These are phyloP conservation scores for Tautogolabrus adspersus DNA, from an alignment of 2,113 vertebrate species.

Conservation along the genomic window DNA sequence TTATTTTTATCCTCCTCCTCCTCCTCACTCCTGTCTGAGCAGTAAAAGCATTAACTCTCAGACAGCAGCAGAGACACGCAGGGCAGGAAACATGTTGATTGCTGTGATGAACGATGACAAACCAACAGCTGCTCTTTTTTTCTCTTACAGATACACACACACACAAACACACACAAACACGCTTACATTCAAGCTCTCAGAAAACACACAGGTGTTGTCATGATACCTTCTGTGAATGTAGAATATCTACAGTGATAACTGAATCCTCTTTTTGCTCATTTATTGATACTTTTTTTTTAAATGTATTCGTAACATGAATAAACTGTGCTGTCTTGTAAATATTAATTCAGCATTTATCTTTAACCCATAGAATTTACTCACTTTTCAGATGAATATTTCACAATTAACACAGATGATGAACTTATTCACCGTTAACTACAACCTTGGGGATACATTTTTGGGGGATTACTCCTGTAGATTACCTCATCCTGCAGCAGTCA, in stretches of 20 bases:
- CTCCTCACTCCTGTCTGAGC: constrained; percentile 32
- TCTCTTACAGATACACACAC: constrained; percentile 7
- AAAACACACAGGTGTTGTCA: background rate
- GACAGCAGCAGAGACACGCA: constrained; percentile 46
- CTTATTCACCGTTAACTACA: too few species aligned
- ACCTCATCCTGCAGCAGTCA: too few species aligned
- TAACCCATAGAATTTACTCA: too few species aligned
- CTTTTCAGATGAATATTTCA: too few species aligned
- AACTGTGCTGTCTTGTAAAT: too few species aligned
- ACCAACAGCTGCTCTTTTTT: constrained; percentile 58
- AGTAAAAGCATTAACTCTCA: constrained; percentile 67
- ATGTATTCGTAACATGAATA: too few species aligned
- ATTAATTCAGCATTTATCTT: too few species aligned
- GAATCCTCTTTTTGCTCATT: background rate
- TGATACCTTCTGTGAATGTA: background rate
- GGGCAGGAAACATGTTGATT: constrained; percentile 72
- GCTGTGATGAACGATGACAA: constrained; percentile 63
- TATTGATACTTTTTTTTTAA: too few species aligned
- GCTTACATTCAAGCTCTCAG: background rate
- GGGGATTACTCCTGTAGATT: too few species aligned
- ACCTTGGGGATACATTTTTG: too few species aligned
- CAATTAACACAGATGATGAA: too few species aligned
- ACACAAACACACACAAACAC: constrained; percentile 32
- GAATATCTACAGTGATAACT: background rate
- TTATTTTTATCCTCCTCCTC: background rate